Evolutionary conservation across 2,113 vertebrate genomes (phyloP), one percentile per base, ranked within the genome.

Genomic region (Aleadryas rufinucha): DNA sequence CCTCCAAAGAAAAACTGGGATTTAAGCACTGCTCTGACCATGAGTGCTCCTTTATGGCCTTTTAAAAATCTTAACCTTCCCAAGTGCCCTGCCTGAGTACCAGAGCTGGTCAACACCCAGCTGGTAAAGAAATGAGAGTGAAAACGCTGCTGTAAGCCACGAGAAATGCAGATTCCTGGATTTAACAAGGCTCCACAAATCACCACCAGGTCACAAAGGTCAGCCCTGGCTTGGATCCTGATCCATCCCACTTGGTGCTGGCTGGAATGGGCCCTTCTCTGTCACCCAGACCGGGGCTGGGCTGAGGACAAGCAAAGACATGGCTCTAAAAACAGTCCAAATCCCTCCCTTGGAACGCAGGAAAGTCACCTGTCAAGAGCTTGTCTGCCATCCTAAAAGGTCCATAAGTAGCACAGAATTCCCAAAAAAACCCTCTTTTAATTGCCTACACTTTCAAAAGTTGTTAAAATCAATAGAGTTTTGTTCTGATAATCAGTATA

Each of bases 401-500:
- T 27, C 20, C 57, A 13, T 26, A 49, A 93, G 8, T 7, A 27
- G 4, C 50, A 33, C 7, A 21, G 12, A 65, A 47, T 13, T 9
- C 21, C n/a, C 9, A 5, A 1, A 0, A 18, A n/a, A 14, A 30
- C 1, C 11, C 33, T 41, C 9, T 44, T 53, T 47, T 23, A 30
- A 27, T 30, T 4, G 4, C 4, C 12, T 33, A 4, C 1, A 0
- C 33, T 45, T 64, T 20, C 10, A 57, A 35, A 49, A 69, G 49
- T 33, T 70, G 18, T 23, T 47, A 28, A 80, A 78, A 54, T 27
- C 20, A 4, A 24, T 14, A 1, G 16, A 44, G 21, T 44, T 75
- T 12, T 30, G 8, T 54, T 28, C 52, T 42, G 28, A 16, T 24
- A 6, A n/a, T 35, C 33, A 27, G 53, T 27, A 9, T 13, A 6